Conservation (phyloP, 1,140 invertebrate species). For the Lordiphosa clarofinis region DNA sequence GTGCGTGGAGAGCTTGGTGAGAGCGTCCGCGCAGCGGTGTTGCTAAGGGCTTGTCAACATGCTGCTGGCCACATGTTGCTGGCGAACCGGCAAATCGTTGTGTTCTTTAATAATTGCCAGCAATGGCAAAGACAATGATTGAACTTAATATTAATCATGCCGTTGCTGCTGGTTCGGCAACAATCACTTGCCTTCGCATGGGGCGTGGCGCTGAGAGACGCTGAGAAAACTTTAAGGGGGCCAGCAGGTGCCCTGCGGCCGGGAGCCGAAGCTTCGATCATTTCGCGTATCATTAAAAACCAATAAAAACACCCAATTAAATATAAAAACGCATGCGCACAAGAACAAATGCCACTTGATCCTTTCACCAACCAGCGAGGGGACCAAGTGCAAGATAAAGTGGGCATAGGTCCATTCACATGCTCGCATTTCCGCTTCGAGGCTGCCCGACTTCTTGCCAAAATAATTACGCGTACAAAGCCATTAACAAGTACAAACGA, state of each 20-base stretch:
- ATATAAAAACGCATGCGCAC: conserved; percentile 49
- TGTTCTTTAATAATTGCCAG: conserved; percentile 46
- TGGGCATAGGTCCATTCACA: conserved; percentile 28
- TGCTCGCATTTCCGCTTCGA: conserved; percentile 60
- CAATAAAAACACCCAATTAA: conserved; percentile 78
- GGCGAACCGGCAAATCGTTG: conserved; percentile 10
- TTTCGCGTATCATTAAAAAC: conserved; percentile 78
- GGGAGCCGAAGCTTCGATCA: conserved; percentile 59
- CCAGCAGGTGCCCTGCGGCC: conserved; percentile 51
- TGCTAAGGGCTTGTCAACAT: conserved; percentile 12
- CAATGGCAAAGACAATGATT: conserved; percentile 48
- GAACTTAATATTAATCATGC: conserved; percentile 66
- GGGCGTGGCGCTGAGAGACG: conserved; percentile 51
- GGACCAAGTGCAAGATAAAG: conserved; percentile 12
- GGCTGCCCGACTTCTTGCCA: conserved; percentile 63
- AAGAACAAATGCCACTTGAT: conserved; percentile 73
- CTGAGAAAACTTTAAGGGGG: conserved; percentile 32
- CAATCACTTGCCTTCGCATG: conserved; percentile 54
- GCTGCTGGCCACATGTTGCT: conserved; percentile 34
- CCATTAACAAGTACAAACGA: conserved; percentile 78
- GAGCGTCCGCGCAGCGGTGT: not conserved
- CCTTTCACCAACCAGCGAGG: conserved; percentile 52
- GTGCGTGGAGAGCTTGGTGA: conserved; percentile 15
- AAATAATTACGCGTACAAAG: conserved; percentile 78
- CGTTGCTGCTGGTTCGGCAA: conserved; percentile 54